phyloP scores from a whole-genome alignment of 1,140 invertebrate genomes.

The Drosophila trapezifrons region DNA sequence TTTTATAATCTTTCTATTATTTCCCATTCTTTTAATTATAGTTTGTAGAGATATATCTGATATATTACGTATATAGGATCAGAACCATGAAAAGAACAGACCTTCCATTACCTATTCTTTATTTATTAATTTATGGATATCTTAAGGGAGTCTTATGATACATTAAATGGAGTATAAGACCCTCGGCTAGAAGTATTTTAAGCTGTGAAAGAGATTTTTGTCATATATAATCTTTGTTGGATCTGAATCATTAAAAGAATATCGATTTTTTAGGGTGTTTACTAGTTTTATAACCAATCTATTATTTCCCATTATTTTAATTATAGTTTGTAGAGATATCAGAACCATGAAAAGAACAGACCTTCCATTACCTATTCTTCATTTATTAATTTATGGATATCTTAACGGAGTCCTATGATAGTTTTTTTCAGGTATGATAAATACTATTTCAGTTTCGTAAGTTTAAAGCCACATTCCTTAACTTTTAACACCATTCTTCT shows the following conservation, averaged over 20 bases:
- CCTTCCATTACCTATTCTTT: too few species aligned
- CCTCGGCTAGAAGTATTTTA: not conserved
- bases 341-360: too few species aligned
- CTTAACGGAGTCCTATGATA: not conserved
- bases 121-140: not conserved
- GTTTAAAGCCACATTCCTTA: too few species aligned
- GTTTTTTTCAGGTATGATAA: not conserved
- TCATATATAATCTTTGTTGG: not conserved
- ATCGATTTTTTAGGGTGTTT: not conserved
- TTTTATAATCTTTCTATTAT: not conserved
- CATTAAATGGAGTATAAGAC: not conserved
- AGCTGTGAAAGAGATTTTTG: too few species aligned
- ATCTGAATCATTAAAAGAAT: not conserved
- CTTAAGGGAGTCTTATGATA: not conserved
- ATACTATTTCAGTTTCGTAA: not conserved
- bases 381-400: not conserved
- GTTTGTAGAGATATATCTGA: too few species aligned
- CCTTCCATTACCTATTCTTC: too few species aligned
- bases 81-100: too few species aligned
- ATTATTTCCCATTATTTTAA: too few species aligned
- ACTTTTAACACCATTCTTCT: not conserved
- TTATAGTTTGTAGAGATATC: too few species aligned
- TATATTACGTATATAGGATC: not conserved
- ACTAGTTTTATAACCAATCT: not conserved
- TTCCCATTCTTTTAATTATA: too few species aligned